phyloP scores from a whole-genome alignment of 2,797 vertebrate species.

The Liparis tanakae region DNA sequence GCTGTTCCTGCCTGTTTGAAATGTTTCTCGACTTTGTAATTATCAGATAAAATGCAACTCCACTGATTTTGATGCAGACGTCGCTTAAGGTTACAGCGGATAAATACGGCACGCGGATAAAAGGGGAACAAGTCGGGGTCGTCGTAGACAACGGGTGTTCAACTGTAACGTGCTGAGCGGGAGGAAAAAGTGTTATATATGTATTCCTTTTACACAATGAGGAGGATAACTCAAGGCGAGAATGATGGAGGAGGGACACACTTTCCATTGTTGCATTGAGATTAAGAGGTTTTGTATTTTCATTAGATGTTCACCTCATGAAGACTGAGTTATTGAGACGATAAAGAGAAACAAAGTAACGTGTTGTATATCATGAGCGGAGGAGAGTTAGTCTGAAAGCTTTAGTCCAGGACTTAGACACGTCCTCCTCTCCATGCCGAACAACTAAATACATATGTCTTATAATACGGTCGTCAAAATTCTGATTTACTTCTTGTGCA shows the following conservation, averaged over 20 bases:
- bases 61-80: constrained; percentile 8
- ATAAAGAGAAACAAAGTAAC: not conserved
- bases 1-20: constrained; percentile 37
- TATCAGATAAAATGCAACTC: constrained; percentile 40
- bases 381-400: not conserved
- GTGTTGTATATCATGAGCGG: not conserved
- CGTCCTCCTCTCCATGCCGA: not conserved
- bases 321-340: not conserved
- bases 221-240: not conserved
- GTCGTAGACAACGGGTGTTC: constrained; percentile 8
- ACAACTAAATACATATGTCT: not conserved
- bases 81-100: constrained; percentile 9
- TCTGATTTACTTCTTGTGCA: not conserved
- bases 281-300: constrained; percentile 5
- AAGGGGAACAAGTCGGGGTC: constrained; percentile 22
- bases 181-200: not conserved
- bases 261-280: not conserved
- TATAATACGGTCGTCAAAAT: not conserved
- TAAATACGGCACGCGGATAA: constrained; percentile 7
- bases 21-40: constrained; percentile 51
- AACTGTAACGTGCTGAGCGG: not conserved
- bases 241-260: not conserved
- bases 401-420: not conserved
- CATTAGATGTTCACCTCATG: not conserved
- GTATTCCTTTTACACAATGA: not conserved